Percentiles rank a stretch among this genome's conserved stretches.
These are phyloP conservation scores for Euproctis similis DNA, from an alignment of 2,888 invertebrate genomes.

Conservation along the genomic window DNA sequence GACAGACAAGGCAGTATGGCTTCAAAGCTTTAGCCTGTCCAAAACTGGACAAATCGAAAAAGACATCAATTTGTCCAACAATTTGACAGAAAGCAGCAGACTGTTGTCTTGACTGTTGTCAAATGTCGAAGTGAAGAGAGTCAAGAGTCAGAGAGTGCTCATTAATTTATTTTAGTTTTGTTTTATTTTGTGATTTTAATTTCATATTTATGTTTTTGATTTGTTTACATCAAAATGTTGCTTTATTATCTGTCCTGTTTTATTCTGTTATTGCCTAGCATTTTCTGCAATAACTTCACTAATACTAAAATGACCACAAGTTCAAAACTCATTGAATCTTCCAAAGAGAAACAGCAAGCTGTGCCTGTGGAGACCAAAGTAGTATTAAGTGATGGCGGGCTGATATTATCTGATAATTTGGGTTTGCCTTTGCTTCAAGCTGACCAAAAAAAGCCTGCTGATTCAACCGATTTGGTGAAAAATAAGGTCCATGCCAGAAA, in stretches of 20 bases:
- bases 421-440: conserved; percentile 32
- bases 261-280: conserved; percentile 27
- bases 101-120: too few species aligned
- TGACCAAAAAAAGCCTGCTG: conserved; percentile 27
- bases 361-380: conserved; percentile 25
- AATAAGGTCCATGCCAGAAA: conserved; percentile 41
- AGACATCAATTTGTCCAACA: too few species aligned
- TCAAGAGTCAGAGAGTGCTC: too few species aligned
- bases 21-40: too few species aligned
- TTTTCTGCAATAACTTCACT: conserved; percentile 22
- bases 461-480: conserved; percentile 37
- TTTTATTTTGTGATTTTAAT: conserved; percentile 13
- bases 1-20: too few species aligned
- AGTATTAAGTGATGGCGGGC: conserved; percentile 45
- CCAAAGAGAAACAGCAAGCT: conserved; percentile 11
- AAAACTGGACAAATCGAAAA: too few species aligned
- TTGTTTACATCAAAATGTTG: conserved; percentile 39
- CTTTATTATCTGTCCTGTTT: conserved; percentile 25
- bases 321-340: conserved; percentile 9
- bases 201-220: too few species aligned
- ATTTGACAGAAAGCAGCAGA: too few species aligned
- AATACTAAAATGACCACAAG: too few species aligned
- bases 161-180: too few species aligned
- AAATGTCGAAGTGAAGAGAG: too few species aligned
- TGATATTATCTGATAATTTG: conserved; percentile 29